Evolutionary conservation across 2,888 invertebrate genomes (phyloP), one percentile per base, ranked within the genome.

Genomic region (Melanostoma scalare): DNA sequence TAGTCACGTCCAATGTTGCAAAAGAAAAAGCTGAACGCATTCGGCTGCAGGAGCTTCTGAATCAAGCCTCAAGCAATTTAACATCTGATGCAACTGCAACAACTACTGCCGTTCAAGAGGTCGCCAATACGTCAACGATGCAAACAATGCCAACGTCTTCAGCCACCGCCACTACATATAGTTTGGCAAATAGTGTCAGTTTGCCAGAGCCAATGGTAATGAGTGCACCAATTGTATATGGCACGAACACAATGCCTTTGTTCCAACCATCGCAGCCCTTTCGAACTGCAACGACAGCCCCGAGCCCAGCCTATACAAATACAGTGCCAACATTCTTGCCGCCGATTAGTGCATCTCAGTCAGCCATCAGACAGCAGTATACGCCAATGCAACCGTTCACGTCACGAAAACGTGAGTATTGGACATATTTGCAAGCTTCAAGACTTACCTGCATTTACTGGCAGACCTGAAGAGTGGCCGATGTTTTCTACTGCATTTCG

Each of bases 401-500:
- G 4, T 40, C 50, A 1, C 20, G 69, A 56, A 58, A 69, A 56
- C 38, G 10, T 20, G 4, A 38, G 58, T 8, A 56, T 9, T 69
- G 36, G 44, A 38, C 38, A 38, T 50, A 42, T 8, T 50, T 42
- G 56, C 33, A 63, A 58, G 52, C 31, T 58, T 30, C 60, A 63
- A 36, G 75, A 67, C 33, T 42, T 71, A 33, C 63, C 46, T 35
- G 5, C 10, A 33, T 77, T 77, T 55, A 61, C 53, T 6, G 71
- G 75, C 33, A 50, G 76, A 30, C 52, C 76, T 9, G 55, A 72
- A 67, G 71, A 78, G 42, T 78, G 72, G 72, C 65, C 78, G 40
- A 63, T 72, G 20, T 20, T 20, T 20, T 20, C 20, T 20, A 20
- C 20, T 20, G 20, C 20, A 20, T 20, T 20, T 20, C 20, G 20